Evolutionary conservation across 1,140 invertebrate species (phyloP).

Genomic region (Zaprionus vittiger): DNA sequence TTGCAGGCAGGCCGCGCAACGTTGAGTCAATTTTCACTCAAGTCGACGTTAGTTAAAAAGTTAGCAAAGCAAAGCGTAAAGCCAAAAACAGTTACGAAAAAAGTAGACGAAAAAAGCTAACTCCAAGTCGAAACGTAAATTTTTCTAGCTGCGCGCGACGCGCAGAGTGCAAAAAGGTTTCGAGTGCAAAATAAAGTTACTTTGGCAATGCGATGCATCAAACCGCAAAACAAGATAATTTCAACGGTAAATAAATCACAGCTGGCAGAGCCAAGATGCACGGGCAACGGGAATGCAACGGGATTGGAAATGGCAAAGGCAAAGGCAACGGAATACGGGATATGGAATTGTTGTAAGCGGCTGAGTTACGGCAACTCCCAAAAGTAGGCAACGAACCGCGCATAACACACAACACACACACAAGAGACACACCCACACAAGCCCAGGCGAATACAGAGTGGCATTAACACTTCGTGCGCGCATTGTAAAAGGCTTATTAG

Average conservation of each 20-base stretch:
- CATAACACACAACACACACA: conserved; percentile 14
- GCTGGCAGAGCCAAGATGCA: conserved; percentile 35
- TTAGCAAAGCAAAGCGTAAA: conserved; percentile 60
- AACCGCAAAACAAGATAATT: conserved; percentile 84
- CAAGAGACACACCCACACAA: conserved; percentile 1
- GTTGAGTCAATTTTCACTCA: conserved; percentile 79
- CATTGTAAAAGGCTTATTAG: conserved; percentile 75
- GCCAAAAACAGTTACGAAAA: conserved; percentile 28
- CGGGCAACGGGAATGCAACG: conserved; percentile 11
- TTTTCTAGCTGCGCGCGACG: conserved; percentile 65
- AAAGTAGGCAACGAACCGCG: conserved; percentile 56
- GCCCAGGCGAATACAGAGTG: conserved; percentile 51
- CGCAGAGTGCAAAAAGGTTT: conserved; percentile 76
- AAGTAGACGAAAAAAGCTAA: conserved; percentile 41
- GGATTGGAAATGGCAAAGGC: conserved; percentile 10
- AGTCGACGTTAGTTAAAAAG: conserved; percentile 78
- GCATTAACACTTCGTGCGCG: conserved; percentile 67
- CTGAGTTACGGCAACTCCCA: conserved; percentile 45
- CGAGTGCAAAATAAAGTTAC: conserved; percentile 82
- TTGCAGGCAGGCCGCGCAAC: conserved; percentile 25
- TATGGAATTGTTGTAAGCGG: neutral
- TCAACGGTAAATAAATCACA: conserved; percentile 83
- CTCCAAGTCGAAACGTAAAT: conserved; percentile 66
- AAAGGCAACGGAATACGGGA: neutral
- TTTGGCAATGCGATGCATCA: conserved; percentile 81